phyloP scores from a whole-genome alignment of 2,888 invertebrate genomes.

The Pycnomerus fuliginosus region DNA sequence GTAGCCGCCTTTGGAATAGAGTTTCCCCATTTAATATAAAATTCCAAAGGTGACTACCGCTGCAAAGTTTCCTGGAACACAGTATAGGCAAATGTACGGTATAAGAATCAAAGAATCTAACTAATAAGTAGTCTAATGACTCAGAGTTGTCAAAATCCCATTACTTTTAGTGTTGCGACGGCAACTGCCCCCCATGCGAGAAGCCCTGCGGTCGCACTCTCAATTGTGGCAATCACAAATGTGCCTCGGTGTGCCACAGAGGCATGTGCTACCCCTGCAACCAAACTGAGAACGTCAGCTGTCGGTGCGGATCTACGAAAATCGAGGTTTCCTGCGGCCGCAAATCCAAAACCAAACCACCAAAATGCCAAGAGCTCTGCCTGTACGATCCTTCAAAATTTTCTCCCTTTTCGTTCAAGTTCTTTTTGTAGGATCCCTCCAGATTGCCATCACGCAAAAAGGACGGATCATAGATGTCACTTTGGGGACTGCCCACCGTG shows the following conservation, averaged over 20 bases:
- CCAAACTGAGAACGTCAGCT: constrained; percentile 68
- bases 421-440: constrained; percentile 61
- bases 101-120: too few species aligned
- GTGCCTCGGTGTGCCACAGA: constrained; percentile 74
- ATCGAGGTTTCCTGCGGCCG: constrained; percentile 85
- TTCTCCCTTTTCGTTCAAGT: too few species aligned
- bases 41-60: too few species aligned
- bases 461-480: constrained; percentile 77
- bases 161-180: constrained; percentile 74
- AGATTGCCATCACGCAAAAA: constrained; percentile 78
- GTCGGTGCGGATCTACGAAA: constrained; percentile 78
- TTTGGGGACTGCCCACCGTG: constrained; percentile 84
- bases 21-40: too few species aligned
- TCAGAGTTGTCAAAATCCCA: constrained; percentile 3
- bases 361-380: constrained; percentile 74
- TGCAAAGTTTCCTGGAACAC: too few species aligned
- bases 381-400: too few species aligned
- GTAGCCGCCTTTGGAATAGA: too few species aligned
- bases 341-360: constrained; percentile 73
- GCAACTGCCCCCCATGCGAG: constrained; percentile 80
- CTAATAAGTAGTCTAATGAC: too few species aligned
- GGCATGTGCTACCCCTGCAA: constrained; percentile 86
- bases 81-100: too few species aligned
- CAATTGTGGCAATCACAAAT: constrained; percentile 86
- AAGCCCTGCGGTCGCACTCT: constrained; percentile 80